Conservation (phyloP, 2,113 vertebrate genomes). For the Cottus gobio region DNA sequence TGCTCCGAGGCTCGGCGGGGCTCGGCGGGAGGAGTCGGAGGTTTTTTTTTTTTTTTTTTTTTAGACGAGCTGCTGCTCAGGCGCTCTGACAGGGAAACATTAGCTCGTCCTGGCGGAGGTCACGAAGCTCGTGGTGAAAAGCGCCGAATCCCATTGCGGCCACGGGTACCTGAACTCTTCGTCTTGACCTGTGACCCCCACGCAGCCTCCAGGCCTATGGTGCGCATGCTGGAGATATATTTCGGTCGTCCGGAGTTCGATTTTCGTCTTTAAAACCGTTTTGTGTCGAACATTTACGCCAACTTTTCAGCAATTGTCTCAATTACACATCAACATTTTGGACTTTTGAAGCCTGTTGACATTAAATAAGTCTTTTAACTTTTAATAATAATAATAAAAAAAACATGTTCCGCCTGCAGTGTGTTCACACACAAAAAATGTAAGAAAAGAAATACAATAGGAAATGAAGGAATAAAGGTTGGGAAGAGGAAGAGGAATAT, state of each 20-base stretch:
- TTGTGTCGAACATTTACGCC: not conserved
- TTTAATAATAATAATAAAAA: too few relatives aligned
- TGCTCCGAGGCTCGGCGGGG: slow-evolving; percentile 64
- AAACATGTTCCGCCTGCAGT: too few relatives aligned
- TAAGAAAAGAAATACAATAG: too few relatives aligned
- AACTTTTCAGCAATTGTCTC: not conserved
- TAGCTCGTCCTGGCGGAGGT: slow-evolving; percentile 32
- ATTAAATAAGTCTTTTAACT: too few relatives aligned
- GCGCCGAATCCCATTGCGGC: not conserved
- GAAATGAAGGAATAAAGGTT: not conserved
- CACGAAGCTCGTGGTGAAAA: not conserved
- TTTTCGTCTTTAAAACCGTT: too few relatives aligned
- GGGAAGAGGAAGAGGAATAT: not conserved
- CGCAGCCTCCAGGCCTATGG: too few relatives aligned
- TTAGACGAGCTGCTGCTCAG: slow-evolving; percentile 44
- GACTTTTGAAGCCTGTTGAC: not conserved
- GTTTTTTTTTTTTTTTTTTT: not conserved
- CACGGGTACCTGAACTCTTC: not conserved
- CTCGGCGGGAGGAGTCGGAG: slow-evolving; percentile 16
- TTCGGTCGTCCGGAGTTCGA: not conserved
- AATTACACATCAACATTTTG: not conserved
- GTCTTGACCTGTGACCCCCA: not conserved
- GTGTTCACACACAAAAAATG: not conserved
- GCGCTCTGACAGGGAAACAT: slow-evolving; percentile 46
- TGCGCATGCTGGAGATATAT: too few relatives aligned